phyloP scores from a whole-genome alignment of 2,888 invertebrate genomes.

The Dendrolimus pini region DNA sequence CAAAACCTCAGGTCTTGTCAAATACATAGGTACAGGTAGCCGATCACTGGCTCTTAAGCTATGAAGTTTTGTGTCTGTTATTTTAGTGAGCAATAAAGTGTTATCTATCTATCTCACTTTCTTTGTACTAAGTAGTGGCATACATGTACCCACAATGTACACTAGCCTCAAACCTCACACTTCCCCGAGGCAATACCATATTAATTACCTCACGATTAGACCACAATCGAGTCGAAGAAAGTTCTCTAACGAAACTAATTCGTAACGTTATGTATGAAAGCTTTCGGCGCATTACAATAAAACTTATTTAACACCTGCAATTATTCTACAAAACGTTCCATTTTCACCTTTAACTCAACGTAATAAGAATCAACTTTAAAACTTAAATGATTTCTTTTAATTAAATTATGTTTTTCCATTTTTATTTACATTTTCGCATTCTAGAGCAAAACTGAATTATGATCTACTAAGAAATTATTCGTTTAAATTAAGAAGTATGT shows the following conservation, averaged over 20 bases:
- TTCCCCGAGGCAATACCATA: slow-evolving; percentile 24
- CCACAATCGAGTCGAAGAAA: slow-evolving; percentile 52
- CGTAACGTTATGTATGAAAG: slow-evolving; percentile 42
- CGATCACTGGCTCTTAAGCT: too few relatives aligned
- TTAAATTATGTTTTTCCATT: neutral
- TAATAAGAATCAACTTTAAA: neutral
- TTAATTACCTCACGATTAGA: slow-evolving; percentile 46
- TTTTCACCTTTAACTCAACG: neutral
- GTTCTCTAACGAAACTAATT: slow-evolving; percentile 46
- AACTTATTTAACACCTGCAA: neutral
- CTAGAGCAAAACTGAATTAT: too few relatives aligned
- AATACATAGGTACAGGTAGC: too few relatives aligned
- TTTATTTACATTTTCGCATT: neutral
- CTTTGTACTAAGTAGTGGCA: too few relatives aligned
- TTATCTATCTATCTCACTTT: too few relatives aligned
- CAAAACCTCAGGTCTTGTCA: too few relatives aligned
- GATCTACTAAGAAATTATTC: too few relatives aligned
- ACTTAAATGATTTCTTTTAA: neutral
- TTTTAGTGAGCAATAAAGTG: too few relatives aligned
- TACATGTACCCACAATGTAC: slow-evolving; percentile 2
- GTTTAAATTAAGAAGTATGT: too few relatives aligned
- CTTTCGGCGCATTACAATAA: neutral
- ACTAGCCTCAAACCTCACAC: slow-evolving; percentile 8
- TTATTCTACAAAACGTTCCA: neutral
- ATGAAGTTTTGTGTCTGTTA: too few relatives aligned